A percentile compares a stretch with the other conserved stretches of the same genome.
Evolutionary conservation across 1,140 invertebrate species (phyloP).

Genomic region (Aradophagus sp.): DNA sequence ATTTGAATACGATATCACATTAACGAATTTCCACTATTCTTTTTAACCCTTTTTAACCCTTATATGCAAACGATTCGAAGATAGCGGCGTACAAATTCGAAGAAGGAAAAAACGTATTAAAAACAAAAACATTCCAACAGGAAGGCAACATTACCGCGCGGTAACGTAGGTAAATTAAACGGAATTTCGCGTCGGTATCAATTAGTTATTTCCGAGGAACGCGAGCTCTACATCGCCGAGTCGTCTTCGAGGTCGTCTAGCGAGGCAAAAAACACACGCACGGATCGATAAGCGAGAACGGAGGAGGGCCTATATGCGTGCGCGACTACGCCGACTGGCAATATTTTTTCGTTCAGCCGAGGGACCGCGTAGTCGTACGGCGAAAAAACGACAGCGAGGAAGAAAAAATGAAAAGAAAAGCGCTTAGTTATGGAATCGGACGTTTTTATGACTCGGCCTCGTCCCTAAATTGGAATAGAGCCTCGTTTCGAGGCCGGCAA

Average conservation of each 20-base stretch:
- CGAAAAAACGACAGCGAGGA: not conserved
- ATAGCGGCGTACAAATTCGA: too few relatives aligned
- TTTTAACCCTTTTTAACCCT: too few relatives aligned
- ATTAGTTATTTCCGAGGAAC: too few relatives aligned
- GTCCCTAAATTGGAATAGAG: constrained; percentile 40
- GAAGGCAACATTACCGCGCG: too few relatives aligned
- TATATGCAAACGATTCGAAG: too few relatives aligned
- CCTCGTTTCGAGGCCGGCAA: constrained; percentile 53
- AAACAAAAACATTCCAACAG: too few relatives aligned
- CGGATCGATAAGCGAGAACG: constrained; percentile 49
- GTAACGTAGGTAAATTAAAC: too few relatives aligned
- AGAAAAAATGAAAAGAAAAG: constrained; percentile 53
- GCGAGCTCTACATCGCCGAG: too few relatives aligned
- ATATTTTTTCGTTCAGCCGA: constrained; percentile 27
- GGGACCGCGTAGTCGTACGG: too few relatives aligned
- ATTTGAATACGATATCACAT: too few relatives aligned
- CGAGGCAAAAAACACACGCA: constrained; percentile 50
- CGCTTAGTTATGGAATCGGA: constrained; percentile 61
- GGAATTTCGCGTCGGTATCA: constrained; percentile 9
- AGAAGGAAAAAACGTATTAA: too few relatives aligned
- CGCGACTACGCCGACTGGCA: constrained; percentile 29
- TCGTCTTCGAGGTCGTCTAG: constrained; percentile 42
- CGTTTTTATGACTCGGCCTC: constrained; percentile 62
- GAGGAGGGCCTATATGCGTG: constrained; percentile 37
- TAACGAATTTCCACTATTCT: too few relatives aligned